Conservation (phyloP, 2,797 vertebrate species). For the Myotis planiceps region DNA sequence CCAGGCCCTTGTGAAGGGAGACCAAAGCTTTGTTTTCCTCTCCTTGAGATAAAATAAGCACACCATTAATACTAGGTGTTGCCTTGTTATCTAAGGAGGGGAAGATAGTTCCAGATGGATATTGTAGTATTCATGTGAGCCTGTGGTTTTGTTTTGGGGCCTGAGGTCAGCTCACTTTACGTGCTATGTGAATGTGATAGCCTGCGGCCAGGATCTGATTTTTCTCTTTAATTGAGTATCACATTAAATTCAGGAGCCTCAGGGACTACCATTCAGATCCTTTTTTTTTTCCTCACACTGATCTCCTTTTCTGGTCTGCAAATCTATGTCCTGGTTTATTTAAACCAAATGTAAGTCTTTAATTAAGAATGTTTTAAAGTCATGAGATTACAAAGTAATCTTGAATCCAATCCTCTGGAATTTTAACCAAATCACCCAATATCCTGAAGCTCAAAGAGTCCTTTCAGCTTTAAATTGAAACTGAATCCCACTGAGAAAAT, state of each 20-base stretch:
- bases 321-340: slow-evolving; percentile 58
- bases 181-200: rapidly evolving
- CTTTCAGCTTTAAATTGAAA: slow-evolving; percentile 72
- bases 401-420: slow-evolving; percentile 66
- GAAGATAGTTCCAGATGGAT: not conserved
- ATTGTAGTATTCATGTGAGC: not conserved
- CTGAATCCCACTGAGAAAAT: slow-evolving; percentile 62
- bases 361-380: slow-evolving; percentile 77
- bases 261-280: not conserved
- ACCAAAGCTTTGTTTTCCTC: slow-evolving; percentile 48
- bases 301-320: slow-evolving; percentile 45
- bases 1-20: slow-evolving; percentile 8
- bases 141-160: not conserved
- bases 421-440: slow-evolving; percentile 65
- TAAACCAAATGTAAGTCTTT: slow-evolving; percentile 66
- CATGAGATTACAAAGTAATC: slow-evolving; percentile 75
- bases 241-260: not conserved
- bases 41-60: slow-evolving; percentile 13
- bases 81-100: not conserved
- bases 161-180: not conserved
- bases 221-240: slow-evolving; percentile 28
- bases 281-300: not conserved
- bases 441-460: slow-evolving; percentile 51
- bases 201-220: not conserved
- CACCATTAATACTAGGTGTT: not conserved